Percentiles rank a stretch among this genome's conserved stretches.
These are phyloP conservation scores for Gobiocypris rarus DNA, from an alignment of 2,113 vertebrate genomes.

Conservation along the genomic window DNA sequence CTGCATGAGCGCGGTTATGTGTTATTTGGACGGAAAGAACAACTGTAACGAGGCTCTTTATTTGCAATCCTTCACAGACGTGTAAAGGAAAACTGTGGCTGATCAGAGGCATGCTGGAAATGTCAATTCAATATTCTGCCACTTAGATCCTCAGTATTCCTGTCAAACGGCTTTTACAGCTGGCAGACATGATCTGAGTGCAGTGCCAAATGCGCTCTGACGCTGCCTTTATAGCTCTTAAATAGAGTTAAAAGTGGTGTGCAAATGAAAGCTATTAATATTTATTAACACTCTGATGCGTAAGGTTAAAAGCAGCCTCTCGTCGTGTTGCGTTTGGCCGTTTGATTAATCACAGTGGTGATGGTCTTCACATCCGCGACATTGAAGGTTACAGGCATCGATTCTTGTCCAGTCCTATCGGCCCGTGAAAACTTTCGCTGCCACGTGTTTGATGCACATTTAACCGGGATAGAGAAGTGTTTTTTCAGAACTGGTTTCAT, in stretches of 20 bases:
- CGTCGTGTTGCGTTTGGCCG: constrained; percentile 47
- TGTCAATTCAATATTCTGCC: constrained; percentile 54
- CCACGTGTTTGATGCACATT: not conserved
- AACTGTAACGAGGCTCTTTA: constrained; percentile 20
- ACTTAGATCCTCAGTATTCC: constrained; percentile 48
- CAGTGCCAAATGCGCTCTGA: constrained; percentile 35
- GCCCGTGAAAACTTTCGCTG: not conserved
- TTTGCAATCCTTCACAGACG: constrained; percentile 35
- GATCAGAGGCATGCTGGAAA: constrained; percentile 53
- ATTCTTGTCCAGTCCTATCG: constrained; percentile 18
- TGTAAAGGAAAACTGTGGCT: constrained; percentile 47
- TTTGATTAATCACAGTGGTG: constrained; percentile 58
- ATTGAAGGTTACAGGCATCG: constrained; percentile 50
- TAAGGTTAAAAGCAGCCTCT: constrained; percentile 55
- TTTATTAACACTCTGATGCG: constrained; percentile 60
- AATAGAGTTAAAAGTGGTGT: constrained; percentile 57
- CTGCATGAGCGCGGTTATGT: not conserved
- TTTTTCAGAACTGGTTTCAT: not conserved
- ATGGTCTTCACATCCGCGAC: constrained; percentile 46
- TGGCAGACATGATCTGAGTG: constrained; percentile 33
- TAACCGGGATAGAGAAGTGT: too few relatives aligned
- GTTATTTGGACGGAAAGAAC: constrained; percentile 24
- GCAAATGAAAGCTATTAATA: constrained; percentile 62
- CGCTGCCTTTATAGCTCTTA: constrained; percentile 54
- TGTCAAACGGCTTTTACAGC: constrained; percentile 42